Evolutionary conservation across 2,113 vertebrate genomes (phyloP).

Genomic region (Cyprinodon brontotheroides): DNA sequence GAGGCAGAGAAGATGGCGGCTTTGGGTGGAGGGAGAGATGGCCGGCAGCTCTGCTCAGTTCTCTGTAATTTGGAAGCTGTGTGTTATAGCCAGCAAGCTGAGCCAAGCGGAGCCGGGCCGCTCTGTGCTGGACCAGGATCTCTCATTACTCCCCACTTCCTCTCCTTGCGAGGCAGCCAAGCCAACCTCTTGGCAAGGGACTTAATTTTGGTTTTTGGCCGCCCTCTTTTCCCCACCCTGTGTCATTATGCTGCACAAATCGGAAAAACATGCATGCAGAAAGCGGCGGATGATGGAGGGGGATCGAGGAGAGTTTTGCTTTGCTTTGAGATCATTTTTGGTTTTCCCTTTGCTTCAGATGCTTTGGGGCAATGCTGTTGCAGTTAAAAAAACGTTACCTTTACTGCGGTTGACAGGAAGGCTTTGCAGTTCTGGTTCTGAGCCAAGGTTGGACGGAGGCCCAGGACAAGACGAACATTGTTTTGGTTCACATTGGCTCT

Average conservation of each 20-base stretch:
- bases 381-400: slow-evolving; percentile 26
- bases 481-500: slow-evolving; percentile 65
- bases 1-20: slow-evolving; percentile 71
- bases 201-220: slow-evolving; percentile 91
- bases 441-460: slow-evolving; percentile 62
- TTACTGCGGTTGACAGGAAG: slow-evolving; percentile 49
- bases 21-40: slow-evolving; percentile 72
- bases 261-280: slow-evolving; percentile 74
- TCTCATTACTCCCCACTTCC: slow-evolving; percentile 85
- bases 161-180: slow-evolving; percentile 83
- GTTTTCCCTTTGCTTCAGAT: slow-evolving; percentile 23
- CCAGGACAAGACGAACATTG: slow-evolving; percentile 74
- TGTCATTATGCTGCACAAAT: slow-evolving; percentile 92
- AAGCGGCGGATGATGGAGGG: slow-evolving; percentile 41
- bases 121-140: slow-evolving; percentile 76
- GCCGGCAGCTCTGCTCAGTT: slow-evolving; percentile 67
- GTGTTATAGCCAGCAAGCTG: slow-evolving; percentile 60
- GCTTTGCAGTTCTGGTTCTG: slow-evolving; percentile 46
- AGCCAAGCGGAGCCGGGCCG: slow-evolving; percentile 61
- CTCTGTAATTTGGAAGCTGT: slow-evolving; percentile 81
- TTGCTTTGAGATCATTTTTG: slow-evolving; percentile 4
- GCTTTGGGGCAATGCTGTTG: background rate
- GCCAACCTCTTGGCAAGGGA: slow-evolving; percentile 86
- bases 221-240: slow-evolving; percentile 88
- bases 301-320: slow-evolving; percentile 23